Evolutionary conservation across 2,113 vertebrate species (phyloP), one percentile per base, ranked within the genome.

Genomic region (Nothobranchius furzeri): DNA sequence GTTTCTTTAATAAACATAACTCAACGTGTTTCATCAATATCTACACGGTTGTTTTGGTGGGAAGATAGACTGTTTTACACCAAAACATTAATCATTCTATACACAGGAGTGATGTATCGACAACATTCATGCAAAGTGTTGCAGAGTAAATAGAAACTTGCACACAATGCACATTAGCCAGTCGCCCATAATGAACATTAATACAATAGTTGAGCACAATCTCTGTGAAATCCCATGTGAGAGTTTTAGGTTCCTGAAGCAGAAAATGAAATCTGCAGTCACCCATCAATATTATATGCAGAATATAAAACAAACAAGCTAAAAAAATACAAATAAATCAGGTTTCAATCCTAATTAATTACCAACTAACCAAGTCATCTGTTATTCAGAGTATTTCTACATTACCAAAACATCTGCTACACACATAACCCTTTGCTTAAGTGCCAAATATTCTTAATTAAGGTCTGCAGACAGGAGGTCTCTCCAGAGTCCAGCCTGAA

Each of bases 361-460:
- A 73, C 46, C 15, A 36, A 49, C 47, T 55, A 11, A 60, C 3
- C 71, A 62, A 64, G 46, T 68, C 71, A 83, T 46, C n/a, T 10
- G 61, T 74, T 63, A 85, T 65, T 69, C 1, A 43, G 53, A 66
- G 30, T 67, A 67, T 67, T 8, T 55, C 60, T 24, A 69, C 48
- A 47, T 30, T 0, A 56, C 3, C 3, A 6, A 64, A 64, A 70
- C 75, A 80, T 49, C 55, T 80, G 77, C 70, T 68, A 55, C 43
- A 35, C 35, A 43, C 37, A 60, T 6, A 63, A 54, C 68, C 1
- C 24, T 49, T 73, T 58, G 60, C 52, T 60, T 47, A 20, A 15
- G 73, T 68, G 78, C 69, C 68, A 83, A 80, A 80, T 60, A 60
- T 62, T 80, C 68, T 62, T 84, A 85, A 90, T 88, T 85, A 87